Percentiles rank a stretch among this genome's conserved stretches.
Evolutionary conservation across 2,888 invertebrate genomes (phyloP).

Genomic region (Noctuana brunneofusca): DNA sequence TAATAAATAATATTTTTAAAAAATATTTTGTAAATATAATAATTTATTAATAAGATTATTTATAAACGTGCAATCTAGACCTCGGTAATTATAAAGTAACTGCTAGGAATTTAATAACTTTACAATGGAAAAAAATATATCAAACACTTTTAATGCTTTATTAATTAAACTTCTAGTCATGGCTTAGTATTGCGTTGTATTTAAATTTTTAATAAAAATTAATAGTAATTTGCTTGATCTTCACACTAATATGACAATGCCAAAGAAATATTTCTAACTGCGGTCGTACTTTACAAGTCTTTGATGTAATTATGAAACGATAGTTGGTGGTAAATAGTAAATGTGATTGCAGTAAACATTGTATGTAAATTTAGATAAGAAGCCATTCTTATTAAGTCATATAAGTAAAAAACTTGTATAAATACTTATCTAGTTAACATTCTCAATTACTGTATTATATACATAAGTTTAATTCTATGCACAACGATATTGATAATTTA

Average conservation of each 20-base stretch:
- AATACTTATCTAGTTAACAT: too few relatives aligned
- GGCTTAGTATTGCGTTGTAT: constrained; percentile 45
- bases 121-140: constrained; percentile 43
- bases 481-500: background rate
- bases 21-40: constrained; percentile 79
- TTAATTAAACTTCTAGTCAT: constrained; percentile 60
- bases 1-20: constrained; percentile 77
- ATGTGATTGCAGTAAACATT: background rate
- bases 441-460: background rate
- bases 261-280: background rate
- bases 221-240: constrained; percentile 18
- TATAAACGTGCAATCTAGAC: constrained; percentile 77
- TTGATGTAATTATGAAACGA: background rate
- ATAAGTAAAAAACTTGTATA: background rate
- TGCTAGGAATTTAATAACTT: constrained; percentile 66
- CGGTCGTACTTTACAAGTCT: constrained; percentile 28
- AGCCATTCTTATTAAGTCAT: too few relatives aligned
- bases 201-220: constrained; percentile 47
- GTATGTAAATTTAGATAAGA: background rate
- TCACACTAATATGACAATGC: constrained; percentile 28
- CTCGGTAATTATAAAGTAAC: constrained; percentile 61
- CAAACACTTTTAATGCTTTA: constrained; percentile 51
- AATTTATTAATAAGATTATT: constrained; percentile 51
- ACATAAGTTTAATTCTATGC: background rate
- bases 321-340: background rate